Evolutionary conservation across 2,797 vertebrate genomes (phyloP).

Genomic region (Allenopithecus nigroviridis): DNA sequence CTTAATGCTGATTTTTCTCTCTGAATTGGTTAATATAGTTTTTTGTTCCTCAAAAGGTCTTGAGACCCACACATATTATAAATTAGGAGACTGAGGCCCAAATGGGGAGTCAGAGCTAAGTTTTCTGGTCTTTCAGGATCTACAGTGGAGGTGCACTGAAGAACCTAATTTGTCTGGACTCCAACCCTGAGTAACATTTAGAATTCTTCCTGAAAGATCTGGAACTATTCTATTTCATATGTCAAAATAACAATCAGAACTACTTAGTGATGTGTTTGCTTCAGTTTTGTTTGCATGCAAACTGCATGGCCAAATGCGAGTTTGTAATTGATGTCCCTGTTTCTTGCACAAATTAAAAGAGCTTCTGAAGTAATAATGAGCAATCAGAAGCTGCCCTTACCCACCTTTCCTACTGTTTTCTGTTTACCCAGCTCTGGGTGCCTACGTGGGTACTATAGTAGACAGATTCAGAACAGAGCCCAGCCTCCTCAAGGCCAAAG

Average conservation of each 20-base stretch:
- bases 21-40: not conserved
- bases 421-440: not conserved
- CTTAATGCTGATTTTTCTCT: not conserved
- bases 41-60: not conserved
- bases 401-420: not conserved
- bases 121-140: not conserved
- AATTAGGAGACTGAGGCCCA: not conserved
- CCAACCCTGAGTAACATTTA: not conserved
- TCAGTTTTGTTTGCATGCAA: slow-evolving; percentile 1
- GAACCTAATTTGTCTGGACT: not conserved
- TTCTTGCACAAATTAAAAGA: slow-evolving; percentile 24
- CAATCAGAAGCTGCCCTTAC: not conserved
- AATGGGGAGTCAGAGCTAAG: not conserved
- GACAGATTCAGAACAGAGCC: not conserved
- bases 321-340: not conserved
- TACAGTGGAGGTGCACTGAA: not conserved
- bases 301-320: not conserved
- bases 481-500: not conserved
- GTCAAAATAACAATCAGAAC: not conserved
- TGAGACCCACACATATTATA: not conserved
- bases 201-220: not conserved
- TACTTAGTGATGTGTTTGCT: not conserved
- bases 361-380: not conserved
- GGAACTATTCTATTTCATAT: not conserved
- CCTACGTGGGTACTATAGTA: not conserved